Evolutionary conservation across 1,140 invertebrate genomes (phyloP).

Genomic region (Cardiocondyla obscurior): DNA sequence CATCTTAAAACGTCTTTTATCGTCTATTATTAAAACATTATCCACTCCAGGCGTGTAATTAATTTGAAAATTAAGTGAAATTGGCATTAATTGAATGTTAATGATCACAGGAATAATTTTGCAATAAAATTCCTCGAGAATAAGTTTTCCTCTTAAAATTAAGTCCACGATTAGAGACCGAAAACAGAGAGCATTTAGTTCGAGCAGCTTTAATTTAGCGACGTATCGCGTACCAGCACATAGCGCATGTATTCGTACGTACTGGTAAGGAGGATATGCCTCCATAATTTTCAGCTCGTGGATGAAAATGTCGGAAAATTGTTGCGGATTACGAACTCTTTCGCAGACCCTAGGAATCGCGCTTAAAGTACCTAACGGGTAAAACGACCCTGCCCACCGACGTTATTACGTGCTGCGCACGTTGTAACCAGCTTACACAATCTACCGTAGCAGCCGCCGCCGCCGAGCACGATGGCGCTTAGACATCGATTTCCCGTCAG

Average conservation of each 20-base stretch:
- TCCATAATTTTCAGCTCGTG: background rate
- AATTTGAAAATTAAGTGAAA: background rate
- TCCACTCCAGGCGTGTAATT: background rate
- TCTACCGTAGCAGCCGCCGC: conserved; percentile 68
- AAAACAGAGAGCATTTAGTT: background rate
- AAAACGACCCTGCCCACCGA: conserved; percentile 27
- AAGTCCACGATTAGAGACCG: background rate
- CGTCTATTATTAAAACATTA: background rate
- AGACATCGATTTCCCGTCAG: conserved; percentile 78
- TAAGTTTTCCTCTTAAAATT: background rate
- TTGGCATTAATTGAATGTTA: background rate
- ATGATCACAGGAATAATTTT: background rate
- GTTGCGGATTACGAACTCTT: conserved; percentile 12
- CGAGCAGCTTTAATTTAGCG: background rate
- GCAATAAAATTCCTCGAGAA: background rate
- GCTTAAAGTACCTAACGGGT: conserved; percentile 17
- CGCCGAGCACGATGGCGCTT: conserved; percentile 72
- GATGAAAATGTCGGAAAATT: conserved; percentile 4
- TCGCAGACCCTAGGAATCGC: conserved; percentile 15
- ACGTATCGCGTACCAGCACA: background rate
- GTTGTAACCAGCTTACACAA: conserved; percentile 70
- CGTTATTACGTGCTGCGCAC: conserved; percentile 60
- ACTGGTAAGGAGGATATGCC: background rate
- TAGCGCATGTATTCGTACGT: too few relatives aligned
- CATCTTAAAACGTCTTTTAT: background rate